Conservation (phyloP, 2,888 invertebrate species). For the Macrophya alboannulata region DNA sequence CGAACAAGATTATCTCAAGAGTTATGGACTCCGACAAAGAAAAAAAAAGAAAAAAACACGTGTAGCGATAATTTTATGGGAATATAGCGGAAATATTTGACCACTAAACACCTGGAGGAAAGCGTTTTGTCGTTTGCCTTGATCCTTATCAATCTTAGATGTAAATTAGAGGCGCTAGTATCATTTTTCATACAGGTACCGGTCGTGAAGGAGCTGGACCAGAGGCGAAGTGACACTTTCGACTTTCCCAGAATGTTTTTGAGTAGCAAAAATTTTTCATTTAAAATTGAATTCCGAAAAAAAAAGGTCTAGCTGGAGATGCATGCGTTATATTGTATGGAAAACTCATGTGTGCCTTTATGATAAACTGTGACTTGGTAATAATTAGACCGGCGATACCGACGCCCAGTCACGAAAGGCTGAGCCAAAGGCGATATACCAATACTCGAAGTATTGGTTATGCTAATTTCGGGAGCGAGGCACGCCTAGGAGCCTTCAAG, state of each 20-base stretch:
- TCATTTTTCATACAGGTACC: not conserved
- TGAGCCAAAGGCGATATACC: conserved; percentile 28
- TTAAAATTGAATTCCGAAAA: not conserved
- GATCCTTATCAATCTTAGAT: conserved; percentile 24
- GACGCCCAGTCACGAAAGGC: conserved; percentile 52
- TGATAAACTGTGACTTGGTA: conserved; percentile 48
- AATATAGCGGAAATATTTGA: not conserved
- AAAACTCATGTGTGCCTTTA: conserved; percentile 1
- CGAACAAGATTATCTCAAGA: conserved; percentile 7
- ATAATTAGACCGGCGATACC: conserved; percentile 50
- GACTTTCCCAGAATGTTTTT: not conserved
- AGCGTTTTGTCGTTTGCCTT: not conserved
- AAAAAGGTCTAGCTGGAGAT: not conserved
- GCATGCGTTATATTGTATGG: not conserved
- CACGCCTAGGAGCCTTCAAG: conserved; percentile 72
- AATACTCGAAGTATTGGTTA: conserved; percentile 69
- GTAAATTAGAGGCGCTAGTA: not conserved
- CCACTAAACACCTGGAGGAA: not conserved
- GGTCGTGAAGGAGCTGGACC: not conserved
- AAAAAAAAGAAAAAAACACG: not conserved
- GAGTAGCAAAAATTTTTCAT: not conserved
- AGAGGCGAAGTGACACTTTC: not conserved
- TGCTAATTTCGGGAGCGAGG: conserved; percentile 71
- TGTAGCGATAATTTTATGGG: not conserved
- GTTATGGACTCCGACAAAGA: not conserved